Conservation (phyloP, 37 sponge, comb jelly and placozoan genomes). For the Halisarca cf. caerulea region DNA sequence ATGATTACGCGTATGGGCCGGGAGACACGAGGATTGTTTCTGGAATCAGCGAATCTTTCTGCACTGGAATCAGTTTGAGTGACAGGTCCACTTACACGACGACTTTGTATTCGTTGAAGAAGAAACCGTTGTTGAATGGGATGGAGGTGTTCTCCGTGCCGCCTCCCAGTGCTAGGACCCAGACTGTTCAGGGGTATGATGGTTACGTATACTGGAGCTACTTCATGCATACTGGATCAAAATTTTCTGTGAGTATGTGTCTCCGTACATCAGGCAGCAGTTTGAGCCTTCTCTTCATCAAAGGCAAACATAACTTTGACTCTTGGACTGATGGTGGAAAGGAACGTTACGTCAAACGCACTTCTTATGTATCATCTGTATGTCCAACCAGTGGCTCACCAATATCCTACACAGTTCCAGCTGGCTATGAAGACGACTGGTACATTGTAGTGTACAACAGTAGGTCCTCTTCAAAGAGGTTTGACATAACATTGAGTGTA, state of each 20-base stretch:
- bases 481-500: neutral
- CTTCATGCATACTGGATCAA: conserved; percentile 10
- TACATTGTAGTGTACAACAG: conserved; percentile 17
- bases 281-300: neutral
- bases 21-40: neutral
- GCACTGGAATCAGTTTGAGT: neutral
- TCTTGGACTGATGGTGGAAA: neutral
- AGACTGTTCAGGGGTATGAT: neutral
- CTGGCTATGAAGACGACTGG: conserved; percentile 2
- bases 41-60: conserved; percentile 1
- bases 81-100: neutral
- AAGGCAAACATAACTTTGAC: neutral
- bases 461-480: no score
- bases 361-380: neutral
- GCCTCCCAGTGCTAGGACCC: neutral
- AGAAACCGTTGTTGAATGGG: neutral
- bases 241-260: neutral
- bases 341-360: neutral
- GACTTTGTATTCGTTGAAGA: neutral
- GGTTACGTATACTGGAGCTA: neutral
- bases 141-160: neutral
- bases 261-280: neutral
- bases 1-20: neutral
- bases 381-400: neutral
- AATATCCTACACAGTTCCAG: neutral